Evolutionary conservation across 2,797 vertebrate genomes (phyloP), one percentile per base, ranked within the genome.

Genomic region (Anguilla megastoma): DNA sequence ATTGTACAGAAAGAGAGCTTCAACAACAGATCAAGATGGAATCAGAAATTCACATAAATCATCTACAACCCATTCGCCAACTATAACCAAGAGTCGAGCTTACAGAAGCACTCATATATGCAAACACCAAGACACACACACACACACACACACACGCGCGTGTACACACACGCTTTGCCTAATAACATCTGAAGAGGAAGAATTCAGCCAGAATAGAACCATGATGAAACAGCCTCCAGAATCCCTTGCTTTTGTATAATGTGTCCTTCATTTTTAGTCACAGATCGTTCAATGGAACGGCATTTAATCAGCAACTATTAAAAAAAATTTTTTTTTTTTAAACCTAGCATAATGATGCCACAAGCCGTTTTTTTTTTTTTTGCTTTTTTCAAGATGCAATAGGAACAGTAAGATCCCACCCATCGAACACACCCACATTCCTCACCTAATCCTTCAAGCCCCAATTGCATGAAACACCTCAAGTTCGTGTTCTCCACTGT

Each of bases 181-280:
- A 27, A 85, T 24, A n/a, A 85, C 0, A 6, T 30, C 58, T n/a
- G 52, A 45, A 66, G 66, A 69, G 66, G 52, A 76, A 54, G 21
- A 74, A 50, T 76, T 48, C 24, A 86, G 85, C 66, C 24, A 74
- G 24, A 54, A 45, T 66, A 48, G 18, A 52, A 91, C 54, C 88
- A 41, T 60, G 63, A 85, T 82, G 74, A 66, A 89, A 86, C 84
- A 76, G 30, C n/a, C 84, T 79, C 80, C 84, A 12, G 79, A 91
- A 80, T 41, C 41, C 54, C 79, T 90, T 58, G 90, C 63, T 89
- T 88, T 91, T 45, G 36, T 87, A 90, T 88, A 5, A 79, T 88
- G n/a, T 88, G 87, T 94, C 94, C 94, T 95, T 95, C 94, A 94
- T 92, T 91, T 88, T 92, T 91, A 90, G 92, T 92, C 91, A 89